Conservation (phyloP, 2,888 invertebrate genomes). For the Corbicula japonica region DNA sequence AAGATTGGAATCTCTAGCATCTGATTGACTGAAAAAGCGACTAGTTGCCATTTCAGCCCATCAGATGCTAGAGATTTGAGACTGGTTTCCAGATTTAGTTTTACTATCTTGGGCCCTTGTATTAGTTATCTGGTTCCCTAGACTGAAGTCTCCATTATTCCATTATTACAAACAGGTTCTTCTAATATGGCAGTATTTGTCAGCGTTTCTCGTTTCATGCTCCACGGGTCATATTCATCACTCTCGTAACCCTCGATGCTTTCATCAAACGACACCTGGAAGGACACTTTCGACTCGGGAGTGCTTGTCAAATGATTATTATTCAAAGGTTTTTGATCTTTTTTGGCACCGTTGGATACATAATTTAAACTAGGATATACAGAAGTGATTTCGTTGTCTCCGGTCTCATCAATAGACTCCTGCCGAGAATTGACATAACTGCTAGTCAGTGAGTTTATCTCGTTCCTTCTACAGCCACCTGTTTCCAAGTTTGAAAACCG, state of each 20-base stretch:
- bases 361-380: constrained; percentile 59
- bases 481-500: constrained; percentile 44
- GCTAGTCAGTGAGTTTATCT: constrained; percentile 29
- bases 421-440: constrained; percentile 46
- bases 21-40: too few relatives aligned
- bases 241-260: constrained; percentile 36
- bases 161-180: constrained; percentile 33
- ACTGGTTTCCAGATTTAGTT: too few relatives aligned
- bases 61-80: too few relatives aligned
- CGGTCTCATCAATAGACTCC: constrained; percentile 55
- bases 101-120: too few relatives aligned
- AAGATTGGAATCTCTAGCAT: too few relatives aligned
- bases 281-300: constrained; percentile 32
- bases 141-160: constrained; percentile 61
- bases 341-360: constrained; percentile 42
- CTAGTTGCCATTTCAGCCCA: too few relatives aligned
- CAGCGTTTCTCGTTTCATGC: constrained; percentile 51
- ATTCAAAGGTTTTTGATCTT: constrained; percentile 29
- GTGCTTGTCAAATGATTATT: constrained; percentile 45
- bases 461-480: constrained; percentile 5
- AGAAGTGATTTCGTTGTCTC: constrained; percentile 45
- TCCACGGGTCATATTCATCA: constrained; percentile 56
- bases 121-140: too few relatives aligned
- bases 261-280: constrained; percentile 39
- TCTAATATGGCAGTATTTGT: constrained; percentile 53